Evolutionary conservation across 2,797 vertebrate species (phyloP).

Genomic region (Paguma larvata): DNA sequence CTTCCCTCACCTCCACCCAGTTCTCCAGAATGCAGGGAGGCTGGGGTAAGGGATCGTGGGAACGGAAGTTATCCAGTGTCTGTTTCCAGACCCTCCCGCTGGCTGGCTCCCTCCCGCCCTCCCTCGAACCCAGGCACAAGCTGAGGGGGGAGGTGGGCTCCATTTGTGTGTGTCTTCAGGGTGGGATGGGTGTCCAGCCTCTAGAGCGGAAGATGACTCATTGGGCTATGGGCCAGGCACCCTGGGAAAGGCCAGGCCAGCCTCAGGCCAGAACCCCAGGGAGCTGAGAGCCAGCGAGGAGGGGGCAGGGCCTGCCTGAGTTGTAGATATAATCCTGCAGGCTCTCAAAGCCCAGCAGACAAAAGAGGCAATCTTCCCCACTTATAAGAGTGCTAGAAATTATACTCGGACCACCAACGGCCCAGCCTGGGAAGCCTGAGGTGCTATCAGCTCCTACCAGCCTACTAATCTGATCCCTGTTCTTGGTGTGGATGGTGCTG

Average conservation of each 20-base stretch:
- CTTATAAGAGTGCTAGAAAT: background rate
- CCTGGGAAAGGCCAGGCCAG: slow-evolving; percentile 82
- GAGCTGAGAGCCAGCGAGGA: slow-evolving; percentile 53
- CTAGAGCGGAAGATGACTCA: slow-evolving; percentile 78
- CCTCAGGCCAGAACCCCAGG: slow-evolving; percentile 67
- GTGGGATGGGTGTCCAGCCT: slow-evolving; percentile 75
- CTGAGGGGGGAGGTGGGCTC: background rate
- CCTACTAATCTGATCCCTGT: background rate
- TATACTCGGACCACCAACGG: background rate
- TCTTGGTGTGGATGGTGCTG: background rate
- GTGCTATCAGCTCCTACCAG: background rate
- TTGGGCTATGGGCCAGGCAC: slow-evolving; percentile 71
- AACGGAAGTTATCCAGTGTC: slow-evolving; percentile 78
- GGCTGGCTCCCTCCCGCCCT: slow-evolving; percentile 66
- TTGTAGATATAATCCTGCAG: slow-evolving; percentile 23
- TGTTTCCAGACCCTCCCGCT: slow-evolving; percentile 69
- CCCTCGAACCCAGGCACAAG: slow-evolving; percentile 53
- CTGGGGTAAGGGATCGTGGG: slow-evolving; percentile 78
- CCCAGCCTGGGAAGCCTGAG: background rate
- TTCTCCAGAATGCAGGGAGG: slow-evolving; percentile 49
- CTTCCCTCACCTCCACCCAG: background rate
- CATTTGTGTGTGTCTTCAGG: slow-evolving; percentile 31
- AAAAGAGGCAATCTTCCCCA: slow-evolving; percentile 25
- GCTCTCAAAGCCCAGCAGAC: background rate
- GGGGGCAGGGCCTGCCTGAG: slow-evolving; percentile 4